Evolutionary conservation across 2,797 vertebrate genomes (phyloP).

Genomic region (Xenopus petersii): DNA sequence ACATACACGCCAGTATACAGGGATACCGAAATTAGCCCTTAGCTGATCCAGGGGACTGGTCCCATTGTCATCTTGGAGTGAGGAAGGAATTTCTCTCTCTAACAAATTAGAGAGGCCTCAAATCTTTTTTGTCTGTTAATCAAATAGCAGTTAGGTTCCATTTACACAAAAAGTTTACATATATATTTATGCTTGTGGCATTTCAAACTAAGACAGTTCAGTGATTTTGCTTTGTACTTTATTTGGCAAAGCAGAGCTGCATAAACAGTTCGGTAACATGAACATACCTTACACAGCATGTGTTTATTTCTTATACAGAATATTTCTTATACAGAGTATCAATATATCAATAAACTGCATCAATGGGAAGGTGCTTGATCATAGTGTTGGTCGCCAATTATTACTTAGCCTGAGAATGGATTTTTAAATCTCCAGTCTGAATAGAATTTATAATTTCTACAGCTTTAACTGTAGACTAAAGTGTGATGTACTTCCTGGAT

Average conservation of each 20-base stretch:
- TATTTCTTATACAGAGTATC: constrained; percentile 68
- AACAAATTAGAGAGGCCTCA: no score
- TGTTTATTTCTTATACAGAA: constrained; percentile 64
- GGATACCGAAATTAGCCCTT: no score
- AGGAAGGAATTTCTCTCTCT: no score
- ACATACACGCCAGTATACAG: no score
- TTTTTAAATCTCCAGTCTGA: constrained; percentile 59
- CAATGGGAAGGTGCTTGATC: constrained; percentile 55
- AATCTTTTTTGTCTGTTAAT: no score
- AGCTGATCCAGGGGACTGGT: no score
- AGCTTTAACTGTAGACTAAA: constrained; percentile 52
- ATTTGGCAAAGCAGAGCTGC: constrained; percentile 85
- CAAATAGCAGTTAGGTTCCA: no score
- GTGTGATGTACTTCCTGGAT: constrained; percentile 5
- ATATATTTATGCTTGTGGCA: no score
- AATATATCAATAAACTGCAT: constrained; percentile 63
- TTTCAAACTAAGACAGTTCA: no score
- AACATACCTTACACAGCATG: constrained; percentile 67
- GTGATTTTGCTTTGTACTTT: constrained; percentile 72
- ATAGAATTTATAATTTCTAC: constrained; percentile 51
- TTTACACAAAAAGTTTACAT: no score
- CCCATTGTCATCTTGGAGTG: no score
- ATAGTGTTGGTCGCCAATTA: constrained; percentile 57
- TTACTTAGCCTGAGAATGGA: constrained; percentile 48
- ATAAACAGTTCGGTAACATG: constrained; percentile 65